Base-by-base conservation (phyloP, 2,888 invertebrate genomes). In the Trichogramma dendrolimi region DNA sequence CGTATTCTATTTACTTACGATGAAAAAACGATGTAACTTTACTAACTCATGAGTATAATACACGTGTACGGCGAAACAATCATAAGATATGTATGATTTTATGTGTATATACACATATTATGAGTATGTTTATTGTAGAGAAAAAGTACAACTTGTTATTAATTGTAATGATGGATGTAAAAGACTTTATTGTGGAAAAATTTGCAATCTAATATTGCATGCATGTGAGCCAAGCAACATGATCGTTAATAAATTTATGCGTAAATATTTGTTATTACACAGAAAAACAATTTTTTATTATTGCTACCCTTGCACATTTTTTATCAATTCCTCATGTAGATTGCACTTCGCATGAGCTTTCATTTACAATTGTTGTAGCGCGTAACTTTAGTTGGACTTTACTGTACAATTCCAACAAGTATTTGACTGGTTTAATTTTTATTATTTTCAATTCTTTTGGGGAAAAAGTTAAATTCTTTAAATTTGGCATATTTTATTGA, bases 261-360 rank as follows among this genome's bases (percentile, higher is more conserved):
- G 57, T 61, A 62, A 54, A 62, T 55, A 62, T 62, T 58, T 61
- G 58, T 62, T 62, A 62, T 53, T 54, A 54, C 52, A 61, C 39
- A 61, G 4, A 14, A 49, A 48, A 11, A 48, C n/a, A 6, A 47
- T 47, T 48, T 6, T 14, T 7, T 41, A 5, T 27, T 52, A 6
- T 27, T 2, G 27, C 27, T 27, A 2, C 27, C 27, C 27, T 27
- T 27, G 39, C 52, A 59, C 55, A 42, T 62, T 39, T 10, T n/a
- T 55, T 27, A 62, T 52, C 38, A 62, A 59, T 6, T 62, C 59
- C 4, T 56, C 59, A 2, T 60, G 46, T 10, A 60, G 40, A 46
- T 55, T 43, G 1, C 47, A 7, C 10, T 42, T 58, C 38, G 11
- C 11, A 42, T 2, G 47, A n/a, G 49, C n/a, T 41, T 38, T 14